Conservation (phyloP, 2,888 invertebrate genomes). For the Pollenia angustigena region DNA sequence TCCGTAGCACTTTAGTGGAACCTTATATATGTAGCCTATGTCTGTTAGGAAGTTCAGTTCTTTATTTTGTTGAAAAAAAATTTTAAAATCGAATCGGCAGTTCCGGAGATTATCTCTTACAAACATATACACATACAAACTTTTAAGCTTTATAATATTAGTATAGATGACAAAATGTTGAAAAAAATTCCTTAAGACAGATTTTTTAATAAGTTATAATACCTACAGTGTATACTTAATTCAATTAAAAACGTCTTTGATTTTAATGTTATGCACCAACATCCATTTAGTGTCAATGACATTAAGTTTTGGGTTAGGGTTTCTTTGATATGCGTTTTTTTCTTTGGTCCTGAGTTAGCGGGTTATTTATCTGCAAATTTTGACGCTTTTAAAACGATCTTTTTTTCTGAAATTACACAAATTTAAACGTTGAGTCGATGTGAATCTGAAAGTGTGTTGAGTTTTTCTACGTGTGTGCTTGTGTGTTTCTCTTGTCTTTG, state of each 20-base stretch:
- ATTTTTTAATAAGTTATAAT: no score
- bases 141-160: no score
- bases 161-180: no score
- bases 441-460: constrained; percentile 34
- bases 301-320: constrained; percentile 30
- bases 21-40: no score
- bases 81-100: no score
- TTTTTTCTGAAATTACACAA: background rate
- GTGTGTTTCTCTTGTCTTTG: background rate
- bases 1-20: no score
- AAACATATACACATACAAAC: no score
- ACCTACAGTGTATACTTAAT: background rate
- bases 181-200: no score
- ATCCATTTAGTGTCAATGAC: constrained; percentile 29
- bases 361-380: constrained; percentile 8
- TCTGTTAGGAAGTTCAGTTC: no score
- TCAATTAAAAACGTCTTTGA: constrained; percentile 5
- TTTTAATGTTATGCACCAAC: background rate
- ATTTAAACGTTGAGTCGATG: background rate
- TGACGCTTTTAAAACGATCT: constrained; percentile 23
- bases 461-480: background rate
- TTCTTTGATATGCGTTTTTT: constrained; percentile 17
- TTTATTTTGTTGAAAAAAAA: no score
- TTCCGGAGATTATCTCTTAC: no score
- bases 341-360: background rate